A percentile compares a stretch with the other conserved stretches of the same genome.
Evolutionary conservation across 2,113 vertebrate species (phyloP).

Genomic region (Forbesichthys agassizii): DNA sequence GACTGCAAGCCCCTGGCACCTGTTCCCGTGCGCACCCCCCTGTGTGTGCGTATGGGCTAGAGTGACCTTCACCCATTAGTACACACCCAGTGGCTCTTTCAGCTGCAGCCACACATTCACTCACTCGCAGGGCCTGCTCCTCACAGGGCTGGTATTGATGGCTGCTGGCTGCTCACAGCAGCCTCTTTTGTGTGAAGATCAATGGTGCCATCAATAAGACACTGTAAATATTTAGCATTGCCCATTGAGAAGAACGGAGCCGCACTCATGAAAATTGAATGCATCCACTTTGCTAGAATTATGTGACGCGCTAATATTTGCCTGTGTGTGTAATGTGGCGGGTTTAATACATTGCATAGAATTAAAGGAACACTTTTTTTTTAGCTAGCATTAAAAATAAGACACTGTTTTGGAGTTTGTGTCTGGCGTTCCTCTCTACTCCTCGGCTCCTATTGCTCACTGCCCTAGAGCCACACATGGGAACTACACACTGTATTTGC

Average conservation of each 20-base stretch:
- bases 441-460: not conserved
- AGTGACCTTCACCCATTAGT: conserved; percentile 51
- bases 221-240: conserved; percentile 24
- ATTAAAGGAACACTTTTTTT: not conserved
- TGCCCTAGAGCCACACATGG: not conserved
- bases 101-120: not conserved
- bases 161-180: conserved; percentile 16
- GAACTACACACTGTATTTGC: not conserved
- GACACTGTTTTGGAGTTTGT: no score
- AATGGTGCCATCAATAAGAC: conserved; percentile 37
- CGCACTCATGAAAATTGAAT: no score
- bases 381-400: not conserved
- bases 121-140: conserved; percentile 8
- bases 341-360: not conserved
- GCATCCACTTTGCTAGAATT: conserved; percentile 8
- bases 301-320: no score
- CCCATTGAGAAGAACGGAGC: conserved; percentile 25
- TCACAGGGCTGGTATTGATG: conserved; percentile 24
- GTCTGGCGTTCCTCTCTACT: not conserved
- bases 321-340: no score
- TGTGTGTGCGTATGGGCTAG: not conserved
- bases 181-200: conserved; percentile 34
- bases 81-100: conserved; percentile 11
- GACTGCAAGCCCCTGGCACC: conserved; percentile 29
- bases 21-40: conserved; percentile 1